These are phyloP conservation scores for Pristionchus fissidentatus DNA, from an alignment of 2,888 invertebrate species.

Conservation along the genomic window DNA sequence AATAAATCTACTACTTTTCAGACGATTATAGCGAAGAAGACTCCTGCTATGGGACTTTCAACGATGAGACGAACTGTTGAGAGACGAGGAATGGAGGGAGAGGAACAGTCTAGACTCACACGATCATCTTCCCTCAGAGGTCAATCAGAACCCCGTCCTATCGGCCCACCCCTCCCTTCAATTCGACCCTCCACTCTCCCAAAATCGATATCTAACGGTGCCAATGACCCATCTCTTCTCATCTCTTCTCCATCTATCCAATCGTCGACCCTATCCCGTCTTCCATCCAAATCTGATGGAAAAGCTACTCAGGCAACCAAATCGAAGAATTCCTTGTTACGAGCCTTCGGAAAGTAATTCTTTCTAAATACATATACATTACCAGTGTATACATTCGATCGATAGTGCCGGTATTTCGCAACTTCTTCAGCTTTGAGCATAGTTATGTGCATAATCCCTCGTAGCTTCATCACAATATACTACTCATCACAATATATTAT, in stretches of 20 bases:
- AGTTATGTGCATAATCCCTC: not conserved
- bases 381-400: not conserved
- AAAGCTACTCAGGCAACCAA: not conserved
- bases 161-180: not conserved
- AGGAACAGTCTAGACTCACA: not conserved
- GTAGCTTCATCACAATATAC: not conserved
- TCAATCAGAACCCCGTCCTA: not conserved
- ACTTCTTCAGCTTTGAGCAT: not conserved
- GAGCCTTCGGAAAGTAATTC: slow-evolving; percentile 15
- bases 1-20: not conserved
- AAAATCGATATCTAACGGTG: slow-evolving; percentile 3
- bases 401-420: not conserved
- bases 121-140: slow-evolving; percentile 1
- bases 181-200: not conserved
- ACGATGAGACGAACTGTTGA: not conserved
- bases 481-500: not conserved
- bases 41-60: slow-evolving; percentile 24
- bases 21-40: slow-evolving; percentile 15
- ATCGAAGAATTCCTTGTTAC: not conserved
- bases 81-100: not conserved
- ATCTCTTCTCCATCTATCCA: not conserved
- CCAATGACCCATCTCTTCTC: slow-evolving; percentile 17
- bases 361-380: not conserved
- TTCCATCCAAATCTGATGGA: not conserved
- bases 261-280: not conserved